These are phyloP conservation scores for Microcebus ravelobensis DNA, from an alignment of 2,113 vertebrate genomes.

Conservation along the genomic window DNA sequence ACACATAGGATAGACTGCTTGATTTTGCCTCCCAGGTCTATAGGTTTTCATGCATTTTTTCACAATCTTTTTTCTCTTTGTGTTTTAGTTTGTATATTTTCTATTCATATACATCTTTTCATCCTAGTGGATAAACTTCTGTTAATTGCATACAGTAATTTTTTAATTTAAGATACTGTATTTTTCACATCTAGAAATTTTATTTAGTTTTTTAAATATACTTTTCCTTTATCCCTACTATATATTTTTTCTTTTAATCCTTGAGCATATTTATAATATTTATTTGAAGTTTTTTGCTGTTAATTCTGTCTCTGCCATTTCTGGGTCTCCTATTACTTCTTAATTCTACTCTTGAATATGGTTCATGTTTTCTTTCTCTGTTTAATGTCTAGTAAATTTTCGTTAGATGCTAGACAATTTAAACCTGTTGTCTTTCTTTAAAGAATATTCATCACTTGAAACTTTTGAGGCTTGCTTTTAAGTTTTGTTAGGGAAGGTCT, in stretches of 20 bases:
- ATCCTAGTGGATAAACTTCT: not conserved
- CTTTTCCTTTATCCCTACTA: not conserved
- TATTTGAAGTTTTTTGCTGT: not conserved
- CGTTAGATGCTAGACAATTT: not conserved
- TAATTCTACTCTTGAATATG: not conserved
- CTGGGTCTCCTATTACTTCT: not conserved
- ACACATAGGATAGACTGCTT: not conserved
- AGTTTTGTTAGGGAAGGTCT: not conserved
- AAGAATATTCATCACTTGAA: not conserved
- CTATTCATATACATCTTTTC: not conserved
- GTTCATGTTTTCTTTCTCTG: not conserved
- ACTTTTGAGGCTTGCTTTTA: not conserved
- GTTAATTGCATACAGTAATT: not conserved
- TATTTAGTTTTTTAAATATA: not conserved
- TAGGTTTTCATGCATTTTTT: not conserved
- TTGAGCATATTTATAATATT: not conserved
- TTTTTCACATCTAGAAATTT: not conserved
- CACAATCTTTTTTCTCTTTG: not conserved
- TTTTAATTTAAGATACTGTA: not conserved
- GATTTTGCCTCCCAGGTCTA: not conserved
- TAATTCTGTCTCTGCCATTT: not conserved
- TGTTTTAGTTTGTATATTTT: not conserved
- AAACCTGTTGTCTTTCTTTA: not conserved
- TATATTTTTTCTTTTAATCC: not conserved
- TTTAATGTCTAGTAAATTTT: not conserved